phyloP scores from a whole-genome alignment of 2,888 invertebrate species.

The Cheilosia soror region DNA sequence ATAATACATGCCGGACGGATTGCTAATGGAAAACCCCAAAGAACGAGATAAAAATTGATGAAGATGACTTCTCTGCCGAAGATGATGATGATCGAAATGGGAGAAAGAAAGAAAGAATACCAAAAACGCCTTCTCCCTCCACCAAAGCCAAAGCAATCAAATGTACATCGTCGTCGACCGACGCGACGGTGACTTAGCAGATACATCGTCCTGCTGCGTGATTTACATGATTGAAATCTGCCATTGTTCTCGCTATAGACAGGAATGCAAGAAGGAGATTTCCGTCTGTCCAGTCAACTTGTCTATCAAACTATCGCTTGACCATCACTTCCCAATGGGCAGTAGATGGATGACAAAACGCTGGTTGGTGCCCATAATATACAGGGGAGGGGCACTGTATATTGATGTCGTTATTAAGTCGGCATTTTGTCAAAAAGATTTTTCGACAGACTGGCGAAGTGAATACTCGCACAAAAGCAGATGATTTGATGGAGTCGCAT shows the following conservation, averaged over 20 bases:
- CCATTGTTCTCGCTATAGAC: slow-evolving; percentile 71
- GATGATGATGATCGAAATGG: slow-evolving; percentile 47
- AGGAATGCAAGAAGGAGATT: slow-evolving; percentile 37
- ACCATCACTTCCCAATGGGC: slow-evolving; percentile 41
- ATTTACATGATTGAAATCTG: slow-evolving; percentile 66
- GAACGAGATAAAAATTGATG: slow-evolving; percentile 74
- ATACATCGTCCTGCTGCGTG: slow-evolving; percentile 50
- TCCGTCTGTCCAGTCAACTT: slow-evolving; percentile 53
- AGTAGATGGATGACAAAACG: slow-evolving; percentile 49
- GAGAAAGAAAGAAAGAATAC: slow-evolving; percentile 18
- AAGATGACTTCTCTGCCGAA: slow-evolving; percentile 73
- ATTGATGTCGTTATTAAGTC: slow-evolving; percentile 53
- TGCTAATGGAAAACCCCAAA: slow-evolving; percentile 72
- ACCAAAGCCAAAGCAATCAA: slow-evolving; percentile 45
- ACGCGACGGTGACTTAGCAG: slow-evolving; percentile 66
- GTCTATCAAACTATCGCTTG: slow-evolving; percentile 67
- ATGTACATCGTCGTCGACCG: slow-evolving; percentile 32
- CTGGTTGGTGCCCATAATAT: slow-evolving; percentile 41
- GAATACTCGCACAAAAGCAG: slow-evolving; percentile 43
- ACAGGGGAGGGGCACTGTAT: not conserved
- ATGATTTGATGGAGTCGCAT: slow-evolving; percentile 27
- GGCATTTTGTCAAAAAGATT: slow-evolving; percentile 74
- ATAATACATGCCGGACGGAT: slow-evolving; percentile 21
- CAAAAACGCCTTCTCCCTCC: slow-evolving; percentile 33
- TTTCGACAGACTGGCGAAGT: slow-evolving; percentile 50